Evolutionary conservation across 2,797 vertebrate genomes (phyloP), one percentile per base, ranked within the genome.

Genomic region (Rhodeus uyekii): DNA sequence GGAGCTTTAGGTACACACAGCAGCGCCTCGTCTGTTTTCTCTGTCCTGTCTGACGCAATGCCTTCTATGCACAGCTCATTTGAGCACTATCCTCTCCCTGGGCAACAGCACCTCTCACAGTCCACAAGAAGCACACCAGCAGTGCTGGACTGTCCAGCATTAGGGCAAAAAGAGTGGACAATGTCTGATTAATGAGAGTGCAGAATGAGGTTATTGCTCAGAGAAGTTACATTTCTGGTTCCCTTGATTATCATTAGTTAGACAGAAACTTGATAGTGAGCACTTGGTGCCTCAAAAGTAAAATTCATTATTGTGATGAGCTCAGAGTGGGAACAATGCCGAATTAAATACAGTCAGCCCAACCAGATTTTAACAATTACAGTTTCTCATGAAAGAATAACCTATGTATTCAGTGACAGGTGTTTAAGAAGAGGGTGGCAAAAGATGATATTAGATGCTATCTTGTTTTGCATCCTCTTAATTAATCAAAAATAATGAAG

Each of bases 61-160:
- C 61, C 39, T 84, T 78, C 67, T 68, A 18, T 24, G 55, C 65
- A 42, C 72, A 76, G 10, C 38, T 22, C 34, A 55, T 48, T 29
- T 34, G 61, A 36, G 8, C 73, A 14, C 58, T 32, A 5, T 50
- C 60, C 75, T 88, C 69, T 87, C 76, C 74, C 86, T 90, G 89
- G 77, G 83, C 91, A 92, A 91, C 88, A 94, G 92, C 92, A 92
- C 92, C 93, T 89, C 91, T 91, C 87, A 75, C 87, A 91, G 92
- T 85, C 39, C 69, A 9, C 2, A 16, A 63, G 3, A 18, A 71
- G 82, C 86, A 91, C 34, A 78, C 32, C 80, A 89, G 82, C 36
- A 77, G 53, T 34, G 55, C 18, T 18, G 22, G 13, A 63, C 8
- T 24, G 13, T 2, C 8, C 9, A 8, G 22, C 32, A 27, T 13